Evolutionary conservation across 2,888 invertebrate species (phyloP).

Genomic region (Leistus spinibarbis): DNA sequence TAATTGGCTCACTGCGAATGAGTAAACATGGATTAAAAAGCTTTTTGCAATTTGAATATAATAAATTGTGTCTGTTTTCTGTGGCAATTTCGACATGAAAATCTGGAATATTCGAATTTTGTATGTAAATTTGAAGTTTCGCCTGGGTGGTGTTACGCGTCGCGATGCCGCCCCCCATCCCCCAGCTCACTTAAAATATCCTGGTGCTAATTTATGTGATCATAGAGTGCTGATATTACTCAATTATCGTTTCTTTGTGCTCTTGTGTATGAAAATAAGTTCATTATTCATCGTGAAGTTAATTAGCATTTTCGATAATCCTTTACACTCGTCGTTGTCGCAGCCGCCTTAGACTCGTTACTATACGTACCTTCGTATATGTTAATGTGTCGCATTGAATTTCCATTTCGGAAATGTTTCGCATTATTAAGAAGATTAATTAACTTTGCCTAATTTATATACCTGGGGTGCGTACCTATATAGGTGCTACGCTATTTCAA

Average conservation of each 20-base stretch:
- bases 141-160: too few relatives aligned
- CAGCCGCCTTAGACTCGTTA: not conserved
- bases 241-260: conserved; percentile 40
- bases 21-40: too few relatives aligned
- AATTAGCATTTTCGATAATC: conserved; percentile 40
- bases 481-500: too few relatives aligned
- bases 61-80: conserved; percentile 26
- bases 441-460: conserved; percentile 14
- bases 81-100: conserved; percentile 37
- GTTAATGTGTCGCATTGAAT: conserved; percentile 26
- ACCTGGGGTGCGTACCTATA: not conserved
- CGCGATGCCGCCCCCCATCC: not conserved
- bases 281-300: conserved; percentile 40
- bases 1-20: too few relatives aligned
- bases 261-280: conserved; percentile 40
- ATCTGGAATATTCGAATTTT: conserved; percentile 36
- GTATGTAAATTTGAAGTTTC: conserved; percentile 39
- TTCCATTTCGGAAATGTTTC: not conserved
- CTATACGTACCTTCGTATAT: conserved; percentile 4
- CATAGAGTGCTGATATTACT: conserved; percentile 39
- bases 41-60: not conserved
- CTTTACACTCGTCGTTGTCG: conserved; percentile 28
- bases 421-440: conserved; percentile 32
- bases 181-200: conserved; percentile 34
- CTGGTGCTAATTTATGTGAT: conserved; percentile 38